Conservation (phyloP, 2,797 vertebrate species). For the Mormyrus hasselquistii region DNA sequence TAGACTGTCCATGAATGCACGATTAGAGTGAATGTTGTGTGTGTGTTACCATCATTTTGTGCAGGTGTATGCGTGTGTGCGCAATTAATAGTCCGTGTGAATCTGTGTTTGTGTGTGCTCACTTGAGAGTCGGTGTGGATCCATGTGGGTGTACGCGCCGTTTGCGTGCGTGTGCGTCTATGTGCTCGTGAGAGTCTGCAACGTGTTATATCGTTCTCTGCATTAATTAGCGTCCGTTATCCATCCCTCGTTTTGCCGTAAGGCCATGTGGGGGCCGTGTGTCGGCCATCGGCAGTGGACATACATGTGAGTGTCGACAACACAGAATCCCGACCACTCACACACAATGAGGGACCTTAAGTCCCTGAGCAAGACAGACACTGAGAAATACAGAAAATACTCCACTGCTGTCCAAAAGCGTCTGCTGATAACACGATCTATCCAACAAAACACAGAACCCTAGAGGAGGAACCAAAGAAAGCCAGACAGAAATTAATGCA, state of each 20-base stretch:
- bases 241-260: neutral
- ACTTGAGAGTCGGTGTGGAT: neutral
- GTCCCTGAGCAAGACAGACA: conserved; percentile 44
- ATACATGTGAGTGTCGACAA: neutral
- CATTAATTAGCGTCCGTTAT: conserved; percentile 9
- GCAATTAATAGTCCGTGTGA: neutral
- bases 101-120: neutral
- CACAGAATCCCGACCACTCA: conserved; percentile 4
- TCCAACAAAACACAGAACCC: conserved; percentile 71
- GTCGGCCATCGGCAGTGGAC: neutral
- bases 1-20: neutral
- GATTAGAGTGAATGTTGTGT: neutral
- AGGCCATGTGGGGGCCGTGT: neutral
- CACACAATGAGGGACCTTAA: neutral
- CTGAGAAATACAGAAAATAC: conserved; percentile 45
- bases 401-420: conserved; percentile 64
- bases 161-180: neutral
- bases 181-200: neutral
- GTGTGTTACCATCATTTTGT: neutral
- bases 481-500: conserved; percentile 68
- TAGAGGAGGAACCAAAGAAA: conserved; percentile 70
- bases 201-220: conserved; percentile 5
- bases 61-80: neutral
- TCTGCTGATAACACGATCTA: conserved; percentile 66
- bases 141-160: neutral